Percentiles rank a stretch among this genome's conserved stretches.
Evolutionary conservation across 2,888 invertebrate genomes (phyloP).

Genomic region (Cyclophora albipunctata): DNA sequence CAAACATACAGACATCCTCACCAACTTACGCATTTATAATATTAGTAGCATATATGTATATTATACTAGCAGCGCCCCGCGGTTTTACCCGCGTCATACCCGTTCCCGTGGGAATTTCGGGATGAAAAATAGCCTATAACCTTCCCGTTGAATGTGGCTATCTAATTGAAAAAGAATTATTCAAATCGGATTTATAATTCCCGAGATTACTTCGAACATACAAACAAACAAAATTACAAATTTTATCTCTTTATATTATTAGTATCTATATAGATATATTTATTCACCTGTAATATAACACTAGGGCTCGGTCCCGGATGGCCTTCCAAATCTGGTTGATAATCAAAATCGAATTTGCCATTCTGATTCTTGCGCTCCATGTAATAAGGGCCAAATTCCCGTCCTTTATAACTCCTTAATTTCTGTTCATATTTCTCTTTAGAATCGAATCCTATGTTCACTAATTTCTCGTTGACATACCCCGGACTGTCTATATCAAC

Average conservation of each 20-base stretch:
- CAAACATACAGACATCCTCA: no score
- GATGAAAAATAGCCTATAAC: no score
- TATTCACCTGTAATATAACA: constrained; percentile 84
- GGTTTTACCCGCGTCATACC: no score
- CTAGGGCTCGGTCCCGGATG: constrained; percentile 97
- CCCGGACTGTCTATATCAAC: constrained; percentile 50
- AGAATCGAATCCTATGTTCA: constrained; percentile 53
- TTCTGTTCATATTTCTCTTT: constrained; percentile 44
- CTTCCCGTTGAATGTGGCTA: no score
- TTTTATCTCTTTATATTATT: no score
- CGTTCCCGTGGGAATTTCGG: no score
- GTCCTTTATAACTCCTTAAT: constrained; percentile 24
- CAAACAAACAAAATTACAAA: no score
- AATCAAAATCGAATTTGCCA: constrained; percentile 85
- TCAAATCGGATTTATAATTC: no score
- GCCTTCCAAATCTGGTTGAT: constrained; percentile 84
- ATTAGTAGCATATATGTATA: no score
- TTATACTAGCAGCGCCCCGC: no score
- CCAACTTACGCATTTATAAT: no score
- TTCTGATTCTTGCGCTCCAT: constrained; percentile 35
- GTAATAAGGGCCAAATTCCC: constrained; percentile 45
- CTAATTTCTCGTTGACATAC: constrained; percentile 51
- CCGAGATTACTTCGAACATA: no score
- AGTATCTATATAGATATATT: neutral
- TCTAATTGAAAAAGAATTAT: neutral